A percentile compares a stretch with the other conserved stretches of the same genome.
These are phyloP conservation scores for Frankliniella intonsa DNA, from an alignment of 2,888 invertebrate species.

Conservation along the genomic window DNA sequence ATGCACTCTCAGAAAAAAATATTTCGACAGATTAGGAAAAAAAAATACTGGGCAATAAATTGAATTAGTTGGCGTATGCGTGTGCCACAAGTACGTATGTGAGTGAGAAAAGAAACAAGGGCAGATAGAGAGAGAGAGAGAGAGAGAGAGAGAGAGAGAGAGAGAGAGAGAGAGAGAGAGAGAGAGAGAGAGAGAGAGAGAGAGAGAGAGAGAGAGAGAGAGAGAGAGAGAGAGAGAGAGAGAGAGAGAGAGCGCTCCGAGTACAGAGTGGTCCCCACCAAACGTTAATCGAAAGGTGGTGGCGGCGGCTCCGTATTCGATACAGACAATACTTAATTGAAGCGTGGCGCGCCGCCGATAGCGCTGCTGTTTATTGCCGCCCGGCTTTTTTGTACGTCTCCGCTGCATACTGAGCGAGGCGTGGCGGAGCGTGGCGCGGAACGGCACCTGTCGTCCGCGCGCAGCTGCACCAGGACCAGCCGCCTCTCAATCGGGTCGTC, in stretches of 20 bases:
- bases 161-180: too few relatives aligned
- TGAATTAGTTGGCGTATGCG: too few relatives aligned
- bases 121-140: too few relatives aligned
- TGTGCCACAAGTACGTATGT: too few relatives aligned
- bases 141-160: too few relatives aligned
- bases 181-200: not conserved
- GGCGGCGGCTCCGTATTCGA: not conserved
- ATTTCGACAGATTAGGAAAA: too few relatives aligned
- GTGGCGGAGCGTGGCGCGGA: not conserved
- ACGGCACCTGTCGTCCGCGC: not conserved
- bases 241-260: not conserved
- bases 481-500: not conserved
- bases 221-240: not conserved
- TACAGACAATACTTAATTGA: constrained; percentile 23
- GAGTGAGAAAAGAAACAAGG: too few relatives aligned
- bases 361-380: not conserved
- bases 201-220: not conserved
- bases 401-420: constrained; percentile 10
- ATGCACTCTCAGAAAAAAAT: too few relatives aligned
- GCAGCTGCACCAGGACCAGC: constrained; percentile 8
- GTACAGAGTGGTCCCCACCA: not conserved
- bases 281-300: too few relatives aligned
- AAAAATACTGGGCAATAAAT: too few relatives aligned
- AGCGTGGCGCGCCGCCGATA: constrained; percentile 8
- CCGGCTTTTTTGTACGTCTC: constrained; percentile 8